Evolutionary conservation across 2,888 invertebrate genomes (phyloP), one percentile per base, ranked within the genome.

Genomic region (Hemistola chrysoprasaria): DNA sequence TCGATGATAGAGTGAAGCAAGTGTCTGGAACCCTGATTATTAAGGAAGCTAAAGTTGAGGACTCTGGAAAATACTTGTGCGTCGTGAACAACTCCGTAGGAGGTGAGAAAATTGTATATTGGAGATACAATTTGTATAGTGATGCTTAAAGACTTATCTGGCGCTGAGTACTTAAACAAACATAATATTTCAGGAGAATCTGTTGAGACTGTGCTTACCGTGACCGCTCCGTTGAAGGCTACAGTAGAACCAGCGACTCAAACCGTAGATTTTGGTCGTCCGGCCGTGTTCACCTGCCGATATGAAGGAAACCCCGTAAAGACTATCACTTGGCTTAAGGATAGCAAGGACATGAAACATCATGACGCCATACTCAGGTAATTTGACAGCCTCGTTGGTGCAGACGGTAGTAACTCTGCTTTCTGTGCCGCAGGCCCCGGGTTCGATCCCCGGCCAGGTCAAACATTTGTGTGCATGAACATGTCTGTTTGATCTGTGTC

Each of bases 21-120:
- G 95, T 97, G 8, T 97, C 97, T 47, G 98, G 98, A 41, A 98
- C 98, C 47, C 90, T 98, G 60, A 96, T 98, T 58, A 97, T 98
- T 57, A 93, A 95, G 53, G 95, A 97, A 71, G 97, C 97, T 7
- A 93, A 94, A 63, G 96, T 97, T 25, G 95, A 95, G 65, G 98
- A 98, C 80, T 97, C 97, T 50, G 98, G 98, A 64, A 96, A 96
- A 84, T 98, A 98, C 75, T 86, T 96, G 47, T 98, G 98, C 77
- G 95, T 97, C 50, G 98, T 97, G 0, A 97, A 97, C 72, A 98
- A 98, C 77, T 95, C 96, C 0, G 97, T 98, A 29, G 98, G 98
- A 22, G 94, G 90, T 88, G 49, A 71, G 80, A 61, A 40, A 39
- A 20, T 20, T 11, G 2, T 5, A 3, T 31, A 6, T 8, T 9